Evolutionary conservation across 2,888 invertebrate genomes (phyloP), one percentile per base, ranked within the genome.

Genomic region (Aleiodes leptofemur): DNA sequence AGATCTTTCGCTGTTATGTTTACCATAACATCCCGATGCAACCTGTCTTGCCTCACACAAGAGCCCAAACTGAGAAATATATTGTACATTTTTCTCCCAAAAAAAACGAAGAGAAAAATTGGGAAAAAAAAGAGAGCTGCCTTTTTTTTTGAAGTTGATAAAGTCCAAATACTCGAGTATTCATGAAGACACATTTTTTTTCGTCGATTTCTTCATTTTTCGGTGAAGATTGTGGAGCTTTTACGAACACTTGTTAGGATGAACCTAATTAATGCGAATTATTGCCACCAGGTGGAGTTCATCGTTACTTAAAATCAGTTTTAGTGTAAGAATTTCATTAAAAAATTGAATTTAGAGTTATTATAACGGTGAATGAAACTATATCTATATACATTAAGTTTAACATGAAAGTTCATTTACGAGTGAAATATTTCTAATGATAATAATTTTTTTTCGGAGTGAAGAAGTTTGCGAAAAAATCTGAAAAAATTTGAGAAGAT

Each of bases 1-100:
- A 89, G 86, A 87, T 89, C 88, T 89, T 87, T 88, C 77, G 76
- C 70, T 78, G 73, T 77, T 77, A 79, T 88, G 83, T 88, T 89
- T 87, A 85, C 87, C 85, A 86, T 87, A 86, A 88, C 85, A 72
- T 71, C 84, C 78, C 83, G 85, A 86, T 87, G 88, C 88, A 88
- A 86, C 86, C 85, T 86, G 86, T 86, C 85, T 87, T 68, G 68
- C 68, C 50, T 51, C 68, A 68, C 68, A 51, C 51, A 14, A 31
- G 29, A 51, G 29, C 8, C 50, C 50, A 50, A 43, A 34, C 14
- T 56, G 14, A 7, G n/a, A 31, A 59, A 31, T 23, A 56, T 69
- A 56, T 69, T 69, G 38, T 43, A 48, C 55, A 23, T 48, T 64
- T 14, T 48, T 16, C 48, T 48, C 48, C 64, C 16, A 23, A 64